Evolutionary conservation across 2,888 invertebrate genomes (phyloP).

Genomic region (Machimus rusticus): DNA sequence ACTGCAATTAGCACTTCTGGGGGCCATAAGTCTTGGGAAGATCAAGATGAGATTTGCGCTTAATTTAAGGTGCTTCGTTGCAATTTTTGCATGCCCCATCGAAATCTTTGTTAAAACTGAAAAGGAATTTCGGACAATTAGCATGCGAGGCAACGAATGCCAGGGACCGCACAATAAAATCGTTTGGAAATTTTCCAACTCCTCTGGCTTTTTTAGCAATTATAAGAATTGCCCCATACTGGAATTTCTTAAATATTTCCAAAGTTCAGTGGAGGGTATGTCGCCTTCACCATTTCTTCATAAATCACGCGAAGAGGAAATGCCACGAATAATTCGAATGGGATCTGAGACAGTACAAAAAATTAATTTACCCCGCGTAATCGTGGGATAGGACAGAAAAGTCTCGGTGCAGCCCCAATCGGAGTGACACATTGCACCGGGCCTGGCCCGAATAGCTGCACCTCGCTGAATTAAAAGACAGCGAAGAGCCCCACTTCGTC

Average conservation of each 20-base stretch:
- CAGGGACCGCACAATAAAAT: background rate
- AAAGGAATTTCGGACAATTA: conserved; percentile 12
- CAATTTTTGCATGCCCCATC: conserved; percentile 14
- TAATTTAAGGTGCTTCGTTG: background rate
- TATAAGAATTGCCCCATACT: background rate
- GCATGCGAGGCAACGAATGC: background rate
- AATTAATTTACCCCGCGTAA: conserved; percentile 45
- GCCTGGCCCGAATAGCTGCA: conserved; percentile 4
- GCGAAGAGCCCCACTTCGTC: background rate
- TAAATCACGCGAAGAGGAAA: conserved; percentile 47
- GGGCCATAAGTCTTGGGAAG: conserved; percentile 11
- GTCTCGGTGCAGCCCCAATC: background rate
- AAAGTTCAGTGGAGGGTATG: conserved; percentile 27
- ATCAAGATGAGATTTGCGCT: background rate
- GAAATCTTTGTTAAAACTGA: background rate
- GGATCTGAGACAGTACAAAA: conserved; percentile 44
- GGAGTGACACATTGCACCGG: conserved; percentile 13
- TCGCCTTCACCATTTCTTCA: conserved; percentile 32
- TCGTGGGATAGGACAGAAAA: conserved; percentile 37
- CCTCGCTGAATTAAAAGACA: conserved; percentile 5
- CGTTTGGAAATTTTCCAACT: conserved; percentile 27
- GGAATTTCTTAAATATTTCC: background rate
- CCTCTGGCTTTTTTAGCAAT: background rate
- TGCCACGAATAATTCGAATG: conserved; percentile 46
- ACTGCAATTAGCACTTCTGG: conserved; percentile 45